Evolutionary conservation across 2,888 invertebrate genomes (phyloP), one percentile per base, ranked within the genome.

Genomic region (Perdita meconis): DNA sequence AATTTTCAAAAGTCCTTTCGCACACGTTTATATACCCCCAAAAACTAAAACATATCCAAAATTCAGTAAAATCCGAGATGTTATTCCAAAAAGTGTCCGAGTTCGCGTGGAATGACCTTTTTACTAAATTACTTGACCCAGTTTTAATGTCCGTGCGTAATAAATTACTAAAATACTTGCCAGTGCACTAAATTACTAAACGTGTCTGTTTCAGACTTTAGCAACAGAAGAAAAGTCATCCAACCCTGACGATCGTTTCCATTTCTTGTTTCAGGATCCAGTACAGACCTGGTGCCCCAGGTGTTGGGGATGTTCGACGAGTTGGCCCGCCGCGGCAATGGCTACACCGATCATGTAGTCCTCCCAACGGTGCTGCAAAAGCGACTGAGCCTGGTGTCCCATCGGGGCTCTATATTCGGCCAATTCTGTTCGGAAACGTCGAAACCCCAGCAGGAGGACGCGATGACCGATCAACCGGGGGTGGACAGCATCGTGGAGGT

Each of bases 291-390:
- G 92, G 96, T 97, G 91, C 97, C 97, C 75, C 96, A 96, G 85
- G 94, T 97, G 80, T 95, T 98, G 93, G 96, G 96, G 81, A 96
- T 97, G 93, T 97, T 97, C 92, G 97, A 98, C 93, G 96, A 96
- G 82, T 94, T 97, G 84, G 94, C 93, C 50, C 93, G 93, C 55
- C 92, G 92, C 42, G 88, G 85, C 86, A 86, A 88, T 75, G 88
- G 86, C 53, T 86, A 84, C 71, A 75, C 69, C 53, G 83, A 84
- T 56, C 85, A 88, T 78, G 86, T 84, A 66, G 86, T 87, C 42
- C 76, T 89, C 57, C 78, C 88, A 42, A 86, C 87, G 59, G 88
- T 84, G 13, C 80, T 91, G 69, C 91, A 91, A 85, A 91, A 91
- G 72, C 91, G 90, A 36, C 83, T 91, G 70, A 91, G 90, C 68